Percentiles rank a stretch among this genome's conserved stretches.
These are phyloP conservation scores for Agrilus mali DNA, from an alignment of 2,888 invertebrate genomes.

Conservation along the genomic window DNA sequence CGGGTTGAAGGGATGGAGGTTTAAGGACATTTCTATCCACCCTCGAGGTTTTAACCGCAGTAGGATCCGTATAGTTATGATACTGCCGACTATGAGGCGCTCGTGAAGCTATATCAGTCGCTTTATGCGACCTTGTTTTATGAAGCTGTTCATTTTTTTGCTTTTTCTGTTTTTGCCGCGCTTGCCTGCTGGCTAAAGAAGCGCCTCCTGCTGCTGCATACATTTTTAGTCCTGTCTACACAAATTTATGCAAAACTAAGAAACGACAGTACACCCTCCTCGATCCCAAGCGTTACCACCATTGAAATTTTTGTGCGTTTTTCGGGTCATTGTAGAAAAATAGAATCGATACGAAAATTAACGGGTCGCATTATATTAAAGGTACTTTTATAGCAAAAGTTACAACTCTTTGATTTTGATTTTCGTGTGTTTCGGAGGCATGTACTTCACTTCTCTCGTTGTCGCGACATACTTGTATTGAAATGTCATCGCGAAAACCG, in stretches of 20 bases:
- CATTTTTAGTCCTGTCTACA: constrained; percentile 37
- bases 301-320: too few species aligned
- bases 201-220: constrained; percentile 85
- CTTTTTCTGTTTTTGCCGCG: constrained; percentile 42
- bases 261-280: too few species aligned
- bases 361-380: too few species aligned
- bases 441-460: too few species aligned
- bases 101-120: constrained; percentile 27
- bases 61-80: constrained; percentile 40
- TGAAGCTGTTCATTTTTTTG: constrained; percentile 34
- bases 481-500: too few species aligned
- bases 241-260: not conserved
- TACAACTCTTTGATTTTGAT: too few species aligned
- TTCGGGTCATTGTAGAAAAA: too few species aligned
- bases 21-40: constrained; percentile 34
- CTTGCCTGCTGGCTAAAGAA: constrained; percentile 73
- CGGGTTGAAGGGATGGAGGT: constrained; percentile 24
- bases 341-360: too few species aligned
- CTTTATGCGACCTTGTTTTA: constrained; percentile 36
- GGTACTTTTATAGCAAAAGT: too few species aligned
- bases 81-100: constrained; percentile 38
- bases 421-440: too few species aligned
- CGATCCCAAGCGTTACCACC: too few species aligned
- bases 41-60: constrained; percentile 40
- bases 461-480: too few species aligned